These are phyloP conservation scores for Xanthorhoe designata DNA, from an alignment of 2,888 invertebrate genomes.

Conservation along the genomic window DNA sequence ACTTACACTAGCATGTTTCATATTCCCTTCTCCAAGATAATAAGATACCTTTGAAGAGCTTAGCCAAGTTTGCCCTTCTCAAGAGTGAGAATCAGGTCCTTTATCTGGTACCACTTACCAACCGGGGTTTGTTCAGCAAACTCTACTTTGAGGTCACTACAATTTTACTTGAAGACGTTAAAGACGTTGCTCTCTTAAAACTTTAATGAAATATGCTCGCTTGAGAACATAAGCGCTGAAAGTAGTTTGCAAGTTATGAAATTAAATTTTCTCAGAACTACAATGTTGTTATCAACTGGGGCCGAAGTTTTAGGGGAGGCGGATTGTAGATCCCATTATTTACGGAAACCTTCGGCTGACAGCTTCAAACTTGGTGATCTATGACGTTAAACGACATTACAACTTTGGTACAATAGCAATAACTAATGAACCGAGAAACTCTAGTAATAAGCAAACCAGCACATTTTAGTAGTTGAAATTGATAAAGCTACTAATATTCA, in stretches of 20 bases:
- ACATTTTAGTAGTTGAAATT: too few species aligned
- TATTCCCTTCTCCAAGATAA: slow-evolving; percentile 50
- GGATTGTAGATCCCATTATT: slow-evolving; percentile 22
- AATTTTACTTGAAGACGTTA: slow-evolving; percentile 58
- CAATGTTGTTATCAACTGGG: slow-evolving; percentile 32
- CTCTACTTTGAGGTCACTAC: slow-evolving; percentile 54
- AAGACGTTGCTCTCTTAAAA: slow-evolving; percentile 53
- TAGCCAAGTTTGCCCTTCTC: slow-evolving; percentile 53
- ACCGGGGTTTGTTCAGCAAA: slow-evolving; percentile 45
- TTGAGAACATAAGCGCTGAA: slow-evolving; percentile 49
- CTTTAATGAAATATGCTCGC: slow-evolving; percentile 63
- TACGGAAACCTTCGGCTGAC: slow-evolving; percentile 18
- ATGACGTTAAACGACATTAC: slow-evolving; percentile 16
- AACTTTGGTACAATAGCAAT: slow-evolving; percentile 8
- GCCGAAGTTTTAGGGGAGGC: slow-evolving; percentile 30
- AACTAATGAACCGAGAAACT: neutral
- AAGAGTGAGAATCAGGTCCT: slow-evolving; percentile 49
- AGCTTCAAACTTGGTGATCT: slow-evolving; percentile 11
- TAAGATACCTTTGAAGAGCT: slow-evolving; percentile 52
- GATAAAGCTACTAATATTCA: too few species aligned
- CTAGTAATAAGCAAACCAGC: too few species aligned
- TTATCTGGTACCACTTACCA: slow-evolving; percentile 51
- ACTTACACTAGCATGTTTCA: slow-evolving; percentile 50
- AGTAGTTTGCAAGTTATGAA: slow-evolving; percentile 47
- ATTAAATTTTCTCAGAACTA: slow-evolving; percentile 48